phyloP scores from a whole-genome alignment of 2,797 vertebrate species.

The Nannoperca australis region DNA sequence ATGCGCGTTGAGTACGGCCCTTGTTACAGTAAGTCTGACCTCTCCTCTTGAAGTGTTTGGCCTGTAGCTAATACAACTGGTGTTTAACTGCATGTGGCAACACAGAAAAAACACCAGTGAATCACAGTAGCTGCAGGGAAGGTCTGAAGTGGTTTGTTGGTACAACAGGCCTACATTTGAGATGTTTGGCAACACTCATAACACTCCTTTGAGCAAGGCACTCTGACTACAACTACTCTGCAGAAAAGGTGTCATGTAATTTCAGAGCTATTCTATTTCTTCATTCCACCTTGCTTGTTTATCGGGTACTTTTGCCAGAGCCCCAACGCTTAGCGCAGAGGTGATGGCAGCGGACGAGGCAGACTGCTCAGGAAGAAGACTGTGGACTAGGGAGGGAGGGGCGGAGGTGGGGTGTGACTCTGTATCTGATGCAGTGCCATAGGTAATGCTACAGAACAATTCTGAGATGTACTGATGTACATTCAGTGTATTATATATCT shows the following conservation, averaged over 20 bases:
- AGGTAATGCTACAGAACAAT: neutral
- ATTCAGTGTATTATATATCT: neutral
- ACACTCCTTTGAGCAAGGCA: conserved; percentile 10
- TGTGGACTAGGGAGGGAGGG: neutral
- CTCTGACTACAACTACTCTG: neutral
- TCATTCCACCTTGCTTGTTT: conserved; percentile 21
- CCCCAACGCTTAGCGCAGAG: conserved; percentile 3
- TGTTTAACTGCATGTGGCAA: conserved; percentile 30
- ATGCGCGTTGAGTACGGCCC: neutral
- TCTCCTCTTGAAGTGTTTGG: conserved; percentile 16
- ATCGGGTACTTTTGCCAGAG: conserved; percentile 47
- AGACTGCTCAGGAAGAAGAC: conserved; percentile 10
- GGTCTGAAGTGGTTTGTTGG: conserved; percentile 26
- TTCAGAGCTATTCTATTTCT: conserved; percentile 9
- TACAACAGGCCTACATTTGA: conserved; percentile 21
- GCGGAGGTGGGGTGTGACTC: neutral
- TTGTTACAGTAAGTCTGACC: conserved; percentile 4
- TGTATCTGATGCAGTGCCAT: conserved; percentile 1
- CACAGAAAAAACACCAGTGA: conserved; percentile 14
- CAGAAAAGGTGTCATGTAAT: neutral
- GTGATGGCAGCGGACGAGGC: neutral
- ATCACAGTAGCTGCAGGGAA: conserved; percentile 31
- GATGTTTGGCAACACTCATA: conserved; percentile 24
- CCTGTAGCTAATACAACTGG: conserved; percentile 13
- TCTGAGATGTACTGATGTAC: neutral